Base-by-base conservation (phyloP, 2,797 vertebrate species). In the Argya squamiceps region DNA sequence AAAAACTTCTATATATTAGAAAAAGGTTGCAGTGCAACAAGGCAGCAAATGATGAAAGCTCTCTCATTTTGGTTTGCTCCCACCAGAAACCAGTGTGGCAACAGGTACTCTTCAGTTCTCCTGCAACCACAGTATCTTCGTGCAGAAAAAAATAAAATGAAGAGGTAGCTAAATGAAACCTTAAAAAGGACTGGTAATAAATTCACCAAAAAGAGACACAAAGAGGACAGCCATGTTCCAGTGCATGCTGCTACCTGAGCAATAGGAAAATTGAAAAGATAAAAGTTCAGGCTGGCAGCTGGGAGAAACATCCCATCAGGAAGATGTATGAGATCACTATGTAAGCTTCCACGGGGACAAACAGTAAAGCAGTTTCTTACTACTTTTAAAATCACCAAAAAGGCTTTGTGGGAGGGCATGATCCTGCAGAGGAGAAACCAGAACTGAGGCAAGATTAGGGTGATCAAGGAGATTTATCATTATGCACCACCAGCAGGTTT, bases 301-400 rank as follows among this genome's bases (percentile, higher is more conserved):
- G 71, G 49, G 27, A 81, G 53, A 64, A 95, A 50, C 26, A 55
- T 22, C 62, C 52, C 41, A 53, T 44, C 73, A 58, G 58, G 43
- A 88, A 36, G 11, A 62, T 11, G 1, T 1, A 75, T 15, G 63
- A 91, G 17, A 62, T 74, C 50, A 56, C 3, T 0, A 9, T 0
- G 0, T 15, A 55, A 80, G 18, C 5, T 76, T 27, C 43, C 20
- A 46, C 1, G 0, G 6, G 4, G 13, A 83, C 14, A 62, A 29
- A 21, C 2, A 46, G 41, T 26, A 68, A 68, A 88, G 16, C 63
- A 37, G 12, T 17, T 70, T 43, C 46, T 71, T 49, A 24, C 15
- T 49, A 30, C 53, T 71, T 58, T 43, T 53, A 62, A 71, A 62
- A 10, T 53, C n/a, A 77, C 4, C 27, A 15, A 4, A 70, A 49